Evolutionary conservation across 2,888 invertebrate species (phyloP).

Genomic region (Pelosia muscerda): DNA sequence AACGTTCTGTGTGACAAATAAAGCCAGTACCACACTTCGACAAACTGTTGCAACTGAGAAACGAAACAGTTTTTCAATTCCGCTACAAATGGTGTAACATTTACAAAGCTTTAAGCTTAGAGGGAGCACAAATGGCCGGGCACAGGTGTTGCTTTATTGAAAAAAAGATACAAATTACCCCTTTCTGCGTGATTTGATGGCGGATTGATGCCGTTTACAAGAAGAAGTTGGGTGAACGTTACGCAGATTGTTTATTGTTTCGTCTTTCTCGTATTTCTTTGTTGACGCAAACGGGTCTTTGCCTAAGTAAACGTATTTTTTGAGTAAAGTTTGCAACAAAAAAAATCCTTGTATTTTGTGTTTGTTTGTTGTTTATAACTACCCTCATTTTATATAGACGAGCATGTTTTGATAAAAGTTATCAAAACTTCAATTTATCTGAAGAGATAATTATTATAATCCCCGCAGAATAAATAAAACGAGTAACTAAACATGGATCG

Average conservation of each 20-base stretch:
- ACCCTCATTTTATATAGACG: neutral
- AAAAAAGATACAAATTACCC: slow-evolving; percentile 85
- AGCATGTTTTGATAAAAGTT: neutral
- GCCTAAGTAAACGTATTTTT: slow-evolving; percentile 35
- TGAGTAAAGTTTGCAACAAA: slow-evolving; percentile 29
- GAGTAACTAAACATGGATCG: neutral
- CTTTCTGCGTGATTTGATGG: slow-evolving; percentile 74
- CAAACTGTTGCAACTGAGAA: slow-evolving; percentile 72
- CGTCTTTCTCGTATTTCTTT: slow-evolving; percentile 42
- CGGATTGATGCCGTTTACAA: slow-evolving; percentile 66
- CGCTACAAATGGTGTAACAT: slow-evolving; percentile 82
- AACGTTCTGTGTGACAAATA: slow-evolving; percentile 43
- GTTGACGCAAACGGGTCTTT: slow-evolving; percentile 31
- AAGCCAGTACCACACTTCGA: slow-evolving; percentile 52
- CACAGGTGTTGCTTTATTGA: slow-evolving; percentile 85
- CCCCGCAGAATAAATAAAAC: neutral
- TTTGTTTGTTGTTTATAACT: slow-evolving; percentile 22
- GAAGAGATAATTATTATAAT: neutral
- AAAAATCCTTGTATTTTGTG: slow-evolving; percentile 28
- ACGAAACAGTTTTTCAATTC: slow-evolving; percentile 84
- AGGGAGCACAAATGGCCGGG: slow-evolving; percentile 76
- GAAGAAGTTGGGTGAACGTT: slow-evolving; percentile 47
- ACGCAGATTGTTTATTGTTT: slow-evolving; percentile 53
- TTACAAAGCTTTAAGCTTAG: slow-evolving; percentile 81
- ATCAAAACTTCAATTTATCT: neutral